Evolutionary conservation across 92 coral and sea anemone species (phyloP).

Genomic region (Bergia puertoricense): DNA sequence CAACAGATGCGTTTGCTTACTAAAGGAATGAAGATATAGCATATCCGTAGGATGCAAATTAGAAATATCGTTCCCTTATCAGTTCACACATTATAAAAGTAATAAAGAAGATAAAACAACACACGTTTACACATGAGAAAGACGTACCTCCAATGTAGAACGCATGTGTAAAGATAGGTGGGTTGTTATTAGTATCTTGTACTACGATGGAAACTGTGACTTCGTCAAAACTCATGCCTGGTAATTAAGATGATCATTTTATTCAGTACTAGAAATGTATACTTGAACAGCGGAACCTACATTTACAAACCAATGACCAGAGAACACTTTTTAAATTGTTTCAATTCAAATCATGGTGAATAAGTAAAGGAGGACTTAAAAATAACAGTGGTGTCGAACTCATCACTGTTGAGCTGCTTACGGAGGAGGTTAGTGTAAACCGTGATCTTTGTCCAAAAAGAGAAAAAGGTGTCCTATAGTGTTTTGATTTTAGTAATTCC

Average conservation of each 20-base stretch:
- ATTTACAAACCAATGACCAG: too few species aligned
- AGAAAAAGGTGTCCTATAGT: not conserved
- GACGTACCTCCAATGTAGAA: conserved; percentile 68
- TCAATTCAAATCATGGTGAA: too few species aligned
- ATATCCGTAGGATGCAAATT: not conserved
- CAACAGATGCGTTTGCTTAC: not conserved
- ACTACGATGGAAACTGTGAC: conserved; percentile 62
- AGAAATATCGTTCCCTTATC: not conserved
- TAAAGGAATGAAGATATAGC: not conserved
- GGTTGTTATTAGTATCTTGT: conserved; percentile 73
- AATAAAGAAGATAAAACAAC: not conserved
- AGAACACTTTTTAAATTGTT: too few species aligned
- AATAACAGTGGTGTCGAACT: too few species aligned
- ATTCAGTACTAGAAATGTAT: not conserved
- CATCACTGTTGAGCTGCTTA: too few species aligned
- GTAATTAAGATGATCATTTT: not conserved
- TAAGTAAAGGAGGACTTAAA: too few species aligned
- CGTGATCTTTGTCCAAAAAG: not conserved
- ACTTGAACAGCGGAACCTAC: not conserved
- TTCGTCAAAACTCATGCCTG: conserved; percentile 55
- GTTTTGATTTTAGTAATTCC: not conserved
- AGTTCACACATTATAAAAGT: not conserved
- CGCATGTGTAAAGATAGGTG: conserved; percentile 60
- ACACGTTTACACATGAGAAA: too few species aligned
- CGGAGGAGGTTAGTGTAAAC: too few species aligned